Evolutionary conservation across 53 echinoderm and acorn worm species (phyloP), one percentile per base, ranked within the genome.

Genomic region (Holothuria scabra): DNA sequence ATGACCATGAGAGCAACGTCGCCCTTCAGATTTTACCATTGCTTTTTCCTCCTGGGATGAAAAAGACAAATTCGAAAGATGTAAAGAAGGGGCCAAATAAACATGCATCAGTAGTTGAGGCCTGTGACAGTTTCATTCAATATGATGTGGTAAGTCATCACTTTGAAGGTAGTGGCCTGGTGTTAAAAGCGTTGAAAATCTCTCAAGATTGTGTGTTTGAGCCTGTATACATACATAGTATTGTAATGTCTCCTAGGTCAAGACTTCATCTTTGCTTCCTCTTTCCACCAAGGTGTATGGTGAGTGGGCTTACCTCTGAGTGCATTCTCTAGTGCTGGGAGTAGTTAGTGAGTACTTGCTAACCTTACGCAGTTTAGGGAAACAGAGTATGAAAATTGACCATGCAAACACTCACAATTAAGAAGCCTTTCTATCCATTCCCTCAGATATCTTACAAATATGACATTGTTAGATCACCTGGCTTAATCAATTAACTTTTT

Each of bases 21-120:
- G n/a, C n/a, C n/a, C n/a, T n/a, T n/a, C n/a, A n/a, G n/a, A n/a
- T n/a, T n/a, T n/a, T n/a, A n/a, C n/a, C n/a, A n/a, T n/a, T n/a
- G 65, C 65, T 65, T 1, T 65, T 24, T 30, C 65, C 65, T n/a
- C 65, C 65, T n/a, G 22, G 65, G 65, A 65, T 11, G 65, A 65
- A n/a, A n/a, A 65, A 65, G 25, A 65, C 65, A 19, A 60, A 60
- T 60, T 60, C 60, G 24, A 65, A 65, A 7, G 65, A 65, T 65
- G 65, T 13, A 65, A 65, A 65, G 65, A 65, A 24, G 65, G 65
- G 26, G 25, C 65, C 65, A 65, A 65, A 65, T 65, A 65, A 65
- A 65, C 65, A 65, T 65, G 65, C 65, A 19, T 65, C 65, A 65
- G n/a, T 65, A 26, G 25, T 65, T n/a, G 65, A 65, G 25, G 65